Percentiles rank a stretch among this genome's conserved stretches.
phyloP scores from a whole-genome alignment of 2,113 vertebrate genomes.

The Otis tarda region DNA sequence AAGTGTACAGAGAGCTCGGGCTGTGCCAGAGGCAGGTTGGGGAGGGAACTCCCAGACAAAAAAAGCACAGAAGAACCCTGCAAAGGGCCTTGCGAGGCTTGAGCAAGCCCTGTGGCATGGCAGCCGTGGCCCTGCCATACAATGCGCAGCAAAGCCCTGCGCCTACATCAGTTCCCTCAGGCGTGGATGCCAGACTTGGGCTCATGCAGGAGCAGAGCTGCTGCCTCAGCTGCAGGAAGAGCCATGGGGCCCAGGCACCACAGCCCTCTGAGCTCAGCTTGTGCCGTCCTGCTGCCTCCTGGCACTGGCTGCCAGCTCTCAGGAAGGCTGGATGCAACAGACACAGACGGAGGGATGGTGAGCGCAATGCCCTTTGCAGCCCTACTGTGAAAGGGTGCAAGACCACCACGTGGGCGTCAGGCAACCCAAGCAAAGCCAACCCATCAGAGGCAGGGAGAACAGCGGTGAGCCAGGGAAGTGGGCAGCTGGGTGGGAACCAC shows the following conservation, averaged over 20 bases:
- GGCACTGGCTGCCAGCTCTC: neutral
- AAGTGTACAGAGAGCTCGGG: fast-evolving
- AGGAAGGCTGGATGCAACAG: neutral
- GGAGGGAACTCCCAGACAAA: too few relatives aligned
- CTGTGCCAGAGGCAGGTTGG: neutral
- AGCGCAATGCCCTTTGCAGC: fast-evolving
- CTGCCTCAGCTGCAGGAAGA: neutral
- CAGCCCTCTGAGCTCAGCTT: neutral
- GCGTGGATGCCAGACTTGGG: fast-evolving
- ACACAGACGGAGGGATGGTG: fast-evolving
- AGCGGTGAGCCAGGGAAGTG: neutral
- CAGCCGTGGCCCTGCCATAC: fast-evolving
- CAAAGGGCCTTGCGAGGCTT: too few relatives aligned
- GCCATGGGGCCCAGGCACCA: neutral
- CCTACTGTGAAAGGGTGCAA: too few relatives aligned
- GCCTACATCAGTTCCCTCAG: fast-evolving
- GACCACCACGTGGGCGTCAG: too few relatives aligned
- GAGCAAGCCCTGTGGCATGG: fast-evolving
- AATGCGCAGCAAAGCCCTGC: neutral
- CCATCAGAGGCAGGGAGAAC: neutral
- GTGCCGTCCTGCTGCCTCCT: neutral
- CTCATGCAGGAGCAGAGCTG: neutral
- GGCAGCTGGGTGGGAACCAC: neutral
- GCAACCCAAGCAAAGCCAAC: too few relatives aligned
- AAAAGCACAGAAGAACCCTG: neutral